phyloP scores from a whole-genome alignment of 2,888 invertebrate species.

The Sisyra terminalis region DNA sequence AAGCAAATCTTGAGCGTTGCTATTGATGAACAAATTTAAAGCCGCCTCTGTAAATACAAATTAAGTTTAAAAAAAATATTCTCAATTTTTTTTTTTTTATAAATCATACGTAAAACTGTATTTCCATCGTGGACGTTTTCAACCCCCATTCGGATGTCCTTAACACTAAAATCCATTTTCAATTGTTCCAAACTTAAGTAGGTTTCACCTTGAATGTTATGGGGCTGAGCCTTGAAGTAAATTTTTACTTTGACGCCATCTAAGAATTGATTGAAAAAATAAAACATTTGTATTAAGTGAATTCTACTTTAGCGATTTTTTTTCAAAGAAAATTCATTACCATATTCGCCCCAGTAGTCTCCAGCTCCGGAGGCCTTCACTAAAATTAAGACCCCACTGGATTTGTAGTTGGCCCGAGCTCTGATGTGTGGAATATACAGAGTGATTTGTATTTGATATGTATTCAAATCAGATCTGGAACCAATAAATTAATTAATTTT shows the following conservation, averaged over 20 bases:
- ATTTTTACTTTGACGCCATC: conserved; percentile 73
- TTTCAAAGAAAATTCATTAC: conserved; percentile 27
- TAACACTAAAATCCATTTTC: conserved; percentile 75
- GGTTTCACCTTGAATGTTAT: conserved; percentile 41
- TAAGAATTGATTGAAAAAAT: no score
- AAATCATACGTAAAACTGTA: conserved; percentile 55
- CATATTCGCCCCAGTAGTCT: conserved; percentile 81
- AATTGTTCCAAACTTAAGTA: conserved; percentile 57
- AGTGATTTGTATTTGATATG: conserved; percentile 66
- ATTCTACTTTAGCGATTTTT: background rate
- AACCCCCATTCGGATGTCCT: conserved; percentile 70
- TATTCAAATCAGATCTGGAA: conserved; percentile 56
- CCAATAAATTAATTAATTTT: no score
- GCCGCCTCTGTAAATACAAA: conserved; percentile 51
- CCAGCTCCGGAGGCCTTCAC: conserved; percentile 73
- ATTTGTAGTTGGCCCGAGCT: conserved; percentile 63
- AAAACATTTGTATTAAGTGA: no score
- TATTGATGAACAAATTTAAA: conserved; percentile 70
- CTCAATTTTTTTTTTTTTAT: background rate
- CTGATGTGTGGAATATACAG: conserved; percentile 65
- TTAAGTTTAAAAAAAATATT: conserved; percentile 4
- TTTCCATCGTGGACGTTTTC: conserved; percentile 70
- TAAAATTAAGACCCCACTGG: conserved; percentile 61
- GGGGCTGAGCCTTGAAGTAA: conserved; percentile 58
- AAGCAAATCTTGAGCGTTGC: conserved; percentile 65